Evolutionary conservation across 2,888 invertebrate species (phyloP).

Genomic region (Pheosia gnoma): DNA sequence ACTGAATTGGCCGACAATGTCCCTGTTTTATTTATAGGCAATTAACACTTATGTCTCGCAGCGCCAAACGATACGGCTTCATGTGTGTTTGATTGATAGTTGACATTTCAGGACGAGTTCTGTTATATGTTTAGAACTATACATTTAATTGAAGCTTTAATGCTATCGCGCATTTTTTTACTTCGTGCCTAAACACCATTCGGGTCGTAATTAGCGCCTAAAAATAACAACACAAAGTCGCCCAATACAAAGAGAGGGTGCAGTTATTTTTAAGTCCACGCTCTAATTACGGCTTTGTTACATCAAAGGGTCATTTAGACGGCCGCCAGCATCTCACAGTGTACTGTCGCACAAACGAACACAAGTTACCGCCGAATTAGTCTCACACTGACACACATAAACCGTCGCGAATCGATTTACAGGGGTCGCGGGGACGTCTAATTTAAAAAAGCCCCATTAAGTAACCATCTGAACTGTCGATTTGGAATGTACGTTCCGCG

Average conservation of each 20-base stretch:
- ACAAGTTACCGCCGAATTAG: slow-evolving; percentile 61
- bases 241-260: slow-evolving; percentile 45
- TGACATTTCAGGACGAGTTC: slow-evolving; percentile 56
- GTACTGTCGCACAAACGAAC: slow-evolving; percentile 54
- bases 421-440: slow-evolving; percentile 45
- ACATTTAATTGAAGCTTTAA: neutral
- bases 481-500: slow-evolving; percentile 49
- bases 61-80: slow-evolving; percentile 50
- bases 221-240: slow-evolving; percentile 34
- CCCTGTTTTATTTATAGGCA: slow-evolving; percentile 65
- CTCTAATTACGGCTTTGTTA: slow-evolving; percentile 60
- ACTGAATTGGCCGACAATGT: slow-evolving; percentile 38
- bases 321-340: slow-evolving; percentile 55
- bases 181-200: slow-evolving; percentile 15
- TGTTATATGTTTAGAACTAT: too few species aligned
- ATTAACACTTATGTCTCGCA: slow-evolving; percentile 59
- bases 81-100: slow-evolving; percentile 70
- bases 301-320: slow-evolving; percentile 53
- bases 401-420: slow-evolving; percentile 62
- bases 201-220: slow-evolving; percentile 30
- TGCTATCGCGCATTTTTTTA: slow-evolving; percentile 15
- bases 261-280: slow-evolving; percentile 57
- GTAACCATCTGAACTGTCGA: slow-evolving; percentile 45
- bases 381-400: slow-evolving; percentile 56
- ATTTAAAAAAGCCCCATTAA: slow-evolving; percentile 45